Evolutionary conservation across 2,113 vertebrate genomes (phyloP).

Genomic region (Pongo pygmaeus): DNA sequence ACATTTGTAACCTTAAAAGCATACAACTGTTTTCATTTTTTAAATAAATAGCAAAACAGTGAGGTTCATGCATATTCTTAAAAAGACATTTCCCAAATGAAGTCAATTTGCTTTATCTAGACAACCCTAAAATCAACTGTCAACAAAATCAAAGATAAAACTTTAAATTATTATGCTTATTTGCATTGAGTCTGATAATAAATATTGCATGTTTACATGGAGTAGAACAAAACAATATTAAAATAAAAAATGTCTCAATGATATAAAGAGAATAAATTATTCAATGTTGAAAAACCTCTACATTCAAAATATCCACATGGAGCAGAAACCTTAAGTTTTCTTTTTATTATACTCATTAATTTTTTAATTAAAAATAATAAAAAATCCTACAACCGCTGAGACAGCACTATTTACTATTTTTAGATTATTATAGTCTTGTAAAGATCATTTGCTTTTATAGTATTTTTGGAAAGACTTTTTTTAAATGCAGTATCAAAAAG

Average conservation of each 20-base stretch:
- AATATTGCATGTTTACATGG: neutral
- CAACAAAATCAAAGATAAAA: neutral
- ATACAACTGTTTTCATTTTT: neutral
- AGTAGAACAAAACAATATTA: neutral
- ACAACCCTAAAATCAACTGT: neutral
- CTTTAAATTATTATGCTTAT: neutral
- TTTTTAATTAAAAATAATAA: constrained; percentile 22
- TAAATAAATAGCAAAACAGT: neutral
- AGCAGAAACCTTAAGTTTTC: neutral
- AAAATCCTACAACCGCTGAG: neutral
- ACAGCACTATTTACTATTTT: neutral
- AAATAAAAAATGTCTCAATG: constrained; percentile 12
- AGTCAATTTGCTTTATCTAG: neutral
- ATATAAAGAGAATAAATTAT: neutral
- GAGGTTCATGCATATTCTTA: neutral
- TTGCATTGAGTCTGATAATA: neutral
- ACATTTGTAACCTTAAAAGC: neutral
- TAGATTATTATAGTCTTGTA: neutral
- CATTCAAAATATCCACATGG: neutral
- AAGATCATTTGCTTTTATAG: neutral
- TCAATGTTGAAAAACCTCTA: neutral
- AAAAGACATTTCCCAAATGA: neutral
- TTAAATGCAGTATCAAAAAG: neutral
- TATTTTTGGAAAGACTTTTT: neutral
- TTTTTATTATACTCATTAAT: constrained; percentile 21